Percentiles rank a stretch among this genome's conserved stretches.
Evolutionary conservation across 2,113 vertebrate genomes (phyloP).

Genomic region (Elephantulus edwardii): DNA sequence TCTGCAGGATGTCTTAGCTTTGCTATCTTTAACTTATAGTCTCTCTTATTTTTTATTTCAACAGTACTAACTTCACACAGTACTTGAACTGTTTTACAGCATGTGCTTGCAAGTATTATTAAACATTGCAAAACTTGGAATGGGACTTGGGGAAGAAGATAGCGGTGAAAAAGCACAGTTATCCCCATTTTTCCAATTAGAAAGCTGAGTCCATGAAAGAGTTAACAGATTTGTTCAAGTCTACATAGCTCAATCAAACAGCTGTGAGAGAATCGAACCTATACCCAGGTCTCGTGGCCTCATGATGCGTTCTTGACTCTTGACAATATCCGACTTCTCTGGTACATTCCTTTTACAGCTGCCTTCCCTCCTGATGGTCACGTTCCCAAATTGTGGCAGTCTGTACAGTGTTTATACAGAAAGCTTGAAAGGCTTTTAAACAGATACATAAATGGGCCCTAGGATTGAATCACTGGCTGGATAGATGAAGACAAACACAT

Average conservation of each 20-base stretch:
- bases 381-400: neutral
- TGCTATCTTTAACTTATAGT: neutral
- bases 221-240: neutral
- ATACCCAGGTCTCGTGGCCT: neutral
- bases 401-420: neutral
- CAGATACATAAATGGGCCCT: neutral
- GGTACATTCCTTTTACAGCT: neutral
- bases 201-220: neutral
- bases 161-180: neutral
- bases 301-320: neutral
- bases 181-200: neutral
- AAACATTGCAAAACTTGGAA: neutral
- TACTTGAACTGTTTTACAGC: neutral
- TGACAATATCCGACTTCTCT: neutral
- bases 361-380: neutral
- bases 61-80: neutral
- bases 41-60: neutral
- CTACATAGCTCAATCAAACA: neutral
- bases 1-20: neutral
- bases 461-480: neutral
- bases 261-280: neutral
- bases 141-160: neutral
- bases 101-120: neutral
- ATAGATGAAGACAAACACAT: neutral
- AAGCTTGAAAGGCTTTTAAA: neutral